phyloP scores from a whole-genome alignment of 1,140 invertebrate species.

The Wiebesia pumilae region DNA sequence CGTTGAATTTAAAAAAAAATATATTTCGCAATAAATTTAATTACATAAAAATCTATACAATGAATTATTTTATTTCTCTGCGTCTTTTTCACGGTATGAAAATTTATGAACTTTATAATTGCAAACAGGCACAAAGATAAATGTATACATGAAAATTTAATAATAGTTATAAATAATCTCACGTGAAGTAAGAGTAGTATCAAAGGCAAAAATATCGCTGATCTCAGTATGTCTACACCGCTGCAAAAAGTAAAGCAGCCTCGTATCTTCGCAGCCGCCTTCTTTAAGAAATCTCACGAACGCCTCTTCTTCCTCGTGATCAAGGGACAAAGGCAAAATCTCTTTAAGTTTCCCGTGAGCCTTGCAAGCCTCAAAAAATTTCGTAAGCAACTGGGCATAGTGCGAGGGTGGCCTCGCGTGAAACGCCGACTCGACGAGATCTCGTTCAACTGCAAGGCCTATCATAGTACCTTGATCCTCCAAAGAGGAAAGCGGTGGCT shows the following conservation, averaged over 20 bases:
- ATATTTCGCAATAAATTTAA: too few species aligned
- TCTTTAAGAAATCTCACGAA: conserved; percentile 75
- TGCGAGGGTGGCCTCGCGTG: conserved; percentile 74
- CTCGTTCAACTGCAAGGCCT: conserved; percentile 77
- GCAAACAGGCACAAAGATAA: not conserved
- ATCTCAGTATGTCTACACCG: conserved; percentile 72
- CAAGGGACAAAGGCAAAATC: conserved; percentile 77
- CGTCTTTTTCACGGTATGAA: too few species aligned
- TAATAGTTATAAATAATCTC: not conserved
- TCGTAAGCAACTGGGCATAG: conserved; percentile 64
- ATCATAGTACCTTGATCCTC: conserved; percentile 74
- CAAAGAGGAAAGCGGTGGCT: conserved; percentile 74
- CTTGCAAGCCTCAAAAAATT: conserved; percentile 72
- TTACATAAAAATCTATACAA: too few species aligned
- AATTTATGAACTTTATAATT: not conserved
- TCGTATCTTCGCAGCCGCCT: conserved; percentile 66
- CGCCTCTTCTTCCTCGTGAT: conserved; percentile 75
- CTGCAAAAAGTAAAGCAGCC: conserved; percentile 69
- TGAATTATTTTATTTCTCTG: too few species aligned
- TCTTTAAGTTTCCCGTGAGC: conserved; percentile 73
- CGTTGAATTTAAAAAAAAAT: too few species aligned
- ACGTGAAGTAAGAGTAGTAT: conserved; percentile 24
- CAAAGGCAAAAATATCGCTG: conserved; percentile 64
- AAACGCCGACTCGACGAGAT: conserved; percentile 77
- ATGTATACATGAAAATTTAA: not conserved